A percentile compares a stretch with the other conserved stretches of the same genome.
These are phyloP conservation scores for Sphecodes monilicornis DNA, from an alignment of 2,888 invertebrate species.

Conservation along the genomic window DNA sequence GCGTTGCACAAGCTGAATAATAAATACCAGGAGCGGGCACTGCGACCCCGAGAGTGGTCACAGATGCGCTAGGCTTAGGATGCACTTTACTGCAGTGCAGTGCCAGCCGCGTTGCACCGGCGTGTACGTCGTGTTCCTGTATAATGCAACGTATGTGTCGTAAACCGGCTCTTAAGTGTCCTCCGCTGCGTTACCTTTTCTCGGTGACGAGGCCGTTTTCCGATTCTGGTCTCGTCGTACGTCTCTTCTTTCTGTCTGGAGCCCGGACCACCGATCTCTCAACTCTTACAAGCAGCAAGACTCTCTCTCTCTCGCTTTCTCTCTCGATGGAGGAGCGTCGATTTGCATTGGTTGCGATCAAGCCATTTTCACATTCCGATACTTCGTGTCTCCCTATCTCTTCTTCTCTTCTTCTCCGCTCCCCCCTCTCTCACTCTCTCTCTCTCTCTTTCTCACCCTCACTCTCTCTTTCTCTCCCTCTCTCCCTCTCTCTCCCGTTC, in stretches of 20 bases:
- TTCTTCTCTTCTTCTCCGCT: not conserved
- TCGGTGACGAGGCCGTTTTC: conserved; percentile 49
- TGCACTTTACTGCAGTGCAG: conserved; percentile 80
- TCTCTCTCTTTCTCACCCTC: not conserved
- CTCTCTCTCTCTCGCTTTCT: not conserved
- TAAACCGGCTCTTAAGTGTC: conserved; percentile 67
- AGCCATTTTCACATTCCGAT: not conserved
- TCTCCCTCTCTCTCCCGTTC: not conserved
- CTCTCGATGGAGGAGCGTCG: not conserved
- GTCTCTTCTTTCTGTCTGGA: conserved; percentile 32
- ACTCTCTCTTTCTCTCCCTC: too few relatives aligned
- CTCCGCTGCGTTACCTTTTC: conserved; percentile 49
- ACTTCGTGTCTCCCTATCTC: not conserved
- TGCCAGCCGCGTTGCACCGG: conserved; percentile 51
- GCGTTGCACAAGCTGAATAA: conserved; percentile 72
- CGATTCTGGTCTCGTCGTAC: conserved; percentile 55
- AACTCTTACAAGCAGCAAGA: not conserved
- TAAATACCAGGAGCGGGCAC: conserved; percentile 72
- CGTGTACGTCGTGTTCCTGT: conserved; percentile 49
- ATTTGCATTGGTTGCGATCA: conserved; percentile 25
- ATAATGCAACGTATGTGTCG: conserved; percentile 59
- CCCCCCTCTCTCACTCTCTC: not conserved
- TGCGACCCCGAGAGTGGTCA: conserved; percentile 72
- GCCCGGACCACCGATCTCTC: not conserved
- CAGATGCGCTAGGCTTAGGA: conserved; percentile 78